Percentiles rank a stretch among this genome's conserved stretches.
phyloP scores from a whole-genome alignment of 2,888 invertebrate genomes.

The Acleris literana region DNA sequence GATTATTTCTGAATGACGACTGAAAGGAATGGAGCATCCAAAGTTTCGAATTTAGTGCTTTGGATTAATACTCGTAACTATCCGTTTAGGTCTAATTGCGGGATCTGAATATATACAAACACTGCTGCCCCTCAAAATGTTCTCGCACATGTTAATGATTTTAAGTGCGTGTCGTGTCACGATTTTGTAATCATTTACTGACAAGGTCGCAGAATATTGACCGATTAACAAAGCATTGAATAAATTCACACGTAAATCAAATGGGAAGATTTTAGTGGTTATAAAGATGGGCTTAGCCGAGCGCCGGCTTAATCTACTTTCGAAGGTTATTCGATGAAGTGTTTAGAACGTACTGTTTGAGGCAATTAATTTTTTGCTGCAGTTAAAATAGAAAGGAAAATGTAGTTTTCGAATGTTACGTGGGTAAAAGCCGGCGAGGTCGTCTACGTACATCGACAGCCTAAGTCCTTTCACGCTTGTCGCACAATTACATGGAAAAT shows the following conservation, averaged over 20 bases:
- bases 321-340: constrained; percentile 29
- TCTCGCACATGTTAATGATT: constrained; percentile 54
- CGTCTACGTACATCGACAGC: constrained; percentile 12
- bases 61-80: too few species aligned
- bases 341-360: constrained; percentile 24
- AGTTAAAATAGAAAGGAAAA: constrained; percentile 28
- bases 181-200: constrained; percentile 57
- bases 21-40: too few species aligned
- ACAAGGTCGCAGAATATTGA: constrained; percentile 41
- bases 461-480: constrained; percentile 32
- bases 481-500: constrained; percentile 32
- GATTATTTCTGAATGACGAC: too few species aligned
- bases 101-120: constrained; percentile 44
- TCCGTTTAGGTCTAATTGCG: constrained; percentile 62
- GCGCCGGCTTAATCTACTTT: constrained; percentile 22
- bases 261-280: constrained; percentile 28
- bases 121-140: constrained; percentile 50
- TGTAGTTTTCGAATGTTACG: constrained; percentile 23
- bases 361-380: constrained; percentile 31
- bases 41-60: too few species aligned
- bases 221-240: constrained; percentile 37
- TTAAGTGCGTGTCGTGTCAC: constrained; percentile 56
- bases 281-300: constrained; percentile 27
- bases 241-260: constrained; percentile 36
- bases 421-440: constrained; percentile 32